A percentile compares a stretch with the other conserved stretches of the same genome.
These are phyloP conservation scores for Ichneumon xanthorius DNA, from an alignment of 2,888 invertebrate species.

Conservation along the genomic window DNA sequence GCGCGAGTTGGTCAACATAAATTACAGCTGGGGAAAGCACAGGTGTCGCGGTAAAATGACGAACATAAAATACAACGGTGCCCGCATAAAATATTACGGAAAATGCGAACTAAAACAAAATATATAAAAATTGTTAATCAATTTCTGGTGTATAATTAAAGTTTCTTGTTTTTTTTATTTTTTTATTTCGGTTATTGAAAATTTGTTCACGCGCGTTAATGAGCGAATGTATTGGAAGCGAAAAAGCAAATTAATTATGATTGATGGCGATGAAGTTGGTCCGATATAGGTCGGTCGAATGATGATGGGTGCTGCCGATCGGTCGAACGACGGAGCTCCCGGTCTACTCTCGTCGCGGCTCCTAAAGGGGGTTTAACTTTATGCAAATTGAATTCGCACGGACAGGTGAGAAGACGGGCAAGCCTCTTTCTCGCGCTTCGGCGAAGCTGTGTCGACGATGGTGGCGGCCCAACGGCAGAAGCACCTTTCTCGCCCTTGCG, in stretches of 20 bases:
- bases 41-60: not conserved
- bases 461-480: conserved; percentile 33
- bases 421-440: conserved; percentile 53
- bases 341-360: conserved; percentile 19
- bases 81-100: not conserved
- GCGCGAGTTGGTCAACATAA: not conserved
- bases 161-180: conserved; percentile 28
- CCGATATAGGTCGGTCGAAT: conserved; percentile 24
- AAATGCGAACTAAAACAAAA: not conserved
- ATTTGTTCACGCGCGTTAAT: not conserved
- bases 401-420: conserved; percentile 64
- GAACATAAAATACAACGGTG: not conserved
- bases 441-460: conserved; percentile 18
- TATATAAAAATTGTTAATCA: not conserved
- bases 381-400: conserved; percentile 65
- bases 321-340: conserved; percentile 44
- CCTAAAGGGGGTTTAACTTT: conserved; percentile 62
- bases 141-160: conserved; percentile 31
- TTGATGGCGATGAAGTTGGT: conserved; percentile 54
- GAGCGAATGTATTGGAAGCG: conserved; percentile 10
- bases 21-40: not conserved
- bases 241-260: conserved; percentile 60
- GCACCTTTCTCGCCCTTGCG: conserved; percentile 18
- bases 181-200: not conserved
- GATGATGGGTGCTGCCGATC: conserved; percentile 13